Evolutionary conservation across 2,113 vertebrate genomes (phyloP), one percentile per base, ranked within the genome.

Genomic region (Engraulis encrasicolus): DNA sequence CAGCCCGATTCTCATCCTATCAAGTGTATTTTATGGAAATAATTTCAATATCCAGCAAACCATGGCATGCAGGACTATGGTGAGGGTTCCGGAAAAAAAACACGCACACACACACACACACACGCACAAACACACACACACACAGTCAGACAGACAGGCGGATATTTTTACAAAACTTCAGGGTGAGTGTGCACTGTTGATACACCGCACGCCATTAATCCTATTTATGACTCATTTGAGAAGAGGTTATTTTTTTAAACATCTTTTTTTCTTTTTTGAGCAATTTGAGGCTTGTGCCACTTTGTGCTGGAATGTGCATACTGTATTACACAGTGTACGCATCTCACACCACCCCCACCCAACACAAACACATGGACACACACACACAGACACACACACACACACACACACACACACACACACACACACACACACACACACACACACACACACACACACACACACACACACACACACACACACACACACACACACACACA

Each of bases 1-100:
- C 89, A 78, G 88, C 88, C 89, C 88, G 86, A 85, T 82, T 87
- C 90, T 85, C 61, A 90, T 87, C 90, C 91, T 77, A 74, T 85
- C 77, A 86, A 82, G 81, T 81, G 84, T 40, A 58, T 84, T 86
- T 90, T 87, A 88, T 90, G 80, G 84, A 88, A 88, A 89, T 86
- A 74, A 85, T 86, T 87, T 84, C 37, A 80, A 83, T 80, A 81
- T 27, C 48, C 83, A 66, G 78, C 82, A 78, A 61, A 85, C 85
- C 83, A 85, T 85, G 48, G 84, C 45, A 82, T n/a, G n/a, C n/a
- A n/a, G n/a, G 54, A 40, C 66, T 74, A 74, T 74, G 66, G 66
- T 74, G 31, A 74, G 34, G 66, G 66, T 74, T 74, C n/a, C n/a
- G n/a, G n/a, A 74, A 74, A 74, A 74, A 74, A 74, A 74, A n/a